Evolutionary conservation across 2,113 vertebrate genomes (phyloP), one percentile per base, ranked within the genome.

Genomic region (Melanerpes aurifrons): DNA sequence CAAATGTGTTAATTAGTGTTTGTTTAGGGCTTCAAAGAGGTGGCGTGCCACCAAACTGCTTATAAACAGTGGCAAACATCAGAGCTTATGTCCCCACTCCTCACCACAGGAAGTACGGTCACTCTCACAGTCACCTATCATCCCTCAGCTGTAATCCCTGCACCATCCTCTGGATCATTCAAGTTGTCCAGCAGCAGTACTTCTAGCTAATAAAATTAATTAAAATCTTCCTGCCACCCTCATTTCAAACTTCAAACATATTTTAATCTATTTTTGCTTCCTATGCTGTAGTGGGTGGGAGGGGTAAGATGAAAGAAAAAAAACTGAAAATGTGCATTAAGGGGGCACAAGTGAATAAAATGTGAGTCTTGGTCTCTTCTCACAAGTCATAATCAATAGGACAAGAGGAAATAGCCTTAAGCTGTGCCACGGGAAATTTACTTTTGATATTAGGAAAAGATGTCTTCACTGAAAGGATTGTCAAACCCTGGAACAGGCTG

Each of bases 1-100:
- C n/a, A 32, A 87, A 58, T 24, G 8, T 40, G 11, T 64, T 91
- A 92, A 86, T 88, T 69, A 53, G 26, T 48, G 25, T 77, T 94
- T 89, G 53, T 29, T 61, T 45, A 22, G 31, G 37, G 28, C 31
- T 93, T 79, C 83, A 57, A 25, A 82, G 28, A 40, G 40, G 15
- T 13, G 35, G 3, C 5, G 15, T 67, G 10, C 50, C 32, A 64
- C 43, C 66, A 17, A 80, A 74, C 7, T 12, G 43, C 45, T 92
- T n/a, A 37, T 72, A 73, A 82, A 20, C 5, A 13, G 31, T 15
- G 47, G 7, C 22, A 73, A 86, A 35, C 11, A 56, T 29, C 40
- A 86, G 58, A 68, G 12, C 9, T 71, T 18, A 17, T 58, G 57
- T n/a, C 64, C n/a, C 32, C 1, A 5, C 56, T 87, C 40, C 47